Base-by-base conservation (phyloP, 2,797 vertebrate genomes). In the Moxostoma hubbsi region DNA sequence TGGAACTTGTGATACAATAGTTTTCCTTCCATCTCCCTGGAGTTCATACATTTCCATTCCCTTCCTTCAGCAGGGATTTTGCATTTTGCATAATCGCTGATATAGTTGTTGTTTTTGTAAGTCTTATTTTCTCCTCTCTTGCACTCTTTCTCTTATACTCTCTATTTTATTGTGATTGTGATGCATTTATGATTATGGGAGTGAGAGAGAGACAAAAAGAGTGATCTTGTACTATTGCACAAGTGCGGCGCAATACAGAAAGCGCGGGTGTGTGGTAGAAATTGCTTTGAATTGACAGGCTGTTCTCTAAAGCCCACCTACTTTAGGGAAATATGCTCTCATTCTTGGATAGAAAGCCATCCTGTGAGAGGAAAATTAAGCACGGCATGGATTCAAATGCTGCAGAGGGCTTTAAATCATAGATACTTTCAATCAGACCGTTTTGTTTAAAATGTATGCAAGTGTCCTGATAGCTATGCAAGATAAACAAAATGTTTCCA, bases 341-440 rank as follows among this genome's bases (percentile, higher is more conserved):
- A 65, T 78, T 87, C 71, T 86, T 87, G 83, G 59, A 87, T 83
- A 86, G 84, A 86, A 86, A 78, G 69, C 55, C 50, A 50, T 74
- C 77, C 84, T 86, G 84, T 80, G 69, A 82, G 75, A 83, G 89
- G 90, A 90, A 92, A 90, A 87, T 90, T 89, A 89, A 87, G 18
- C 76, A 81, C 77, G 89, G 88, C 83, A 79, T 85, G 85, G 85
- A 87, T 90, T 92, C 89, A 92, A 90, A 90, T 85, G 81, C 73
- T 18, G 75, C 86, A 66, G 72, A 81, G 81, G 73, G 72, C 81
- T 81, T 81, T 92, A 86, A 92, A 90, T 90, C 88, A 90, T 87
- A 90, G 85, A 92, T 90, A 82, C 90, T 89, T 89, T 90, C 83
- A 91, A 88, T 91, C 89, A 88, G 84, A 83, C 85, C 80, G 78